Base-by-base conservation (phyloP, 2,888 invertebrate species). In the Epistrophe eligans region DNA sequence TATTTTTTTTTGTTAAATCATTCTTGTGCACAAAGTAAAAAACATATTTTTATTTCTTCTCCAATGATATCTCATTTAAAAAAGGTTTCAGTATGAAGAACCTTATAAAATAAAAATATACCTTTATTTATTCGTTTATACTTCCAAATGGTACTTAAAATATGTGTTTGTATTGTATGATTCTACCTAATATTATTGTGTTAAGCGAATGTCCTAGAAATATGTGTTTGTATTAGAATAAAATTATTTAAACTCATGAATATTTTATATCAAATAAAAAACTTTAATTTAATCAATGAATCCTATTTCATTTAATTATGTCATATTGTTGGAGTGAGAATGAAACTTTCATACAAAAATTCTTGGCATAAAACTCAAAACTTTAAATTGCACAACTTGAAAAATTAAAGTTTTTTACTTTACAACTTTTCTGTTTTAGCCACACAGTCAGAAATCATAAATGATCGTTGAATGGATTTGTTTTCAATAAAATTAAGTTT, bases 121-220 rank as follows among this genome's bases (percentile, higher is more conserved):
- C 24, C 19, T 17, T 15, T 28, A 52, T 70, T 70, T 57, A 55
- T 48, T 62, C 15, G 13, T 45, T 70, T 62, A 28, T 50, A 64
- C 38, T 35, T 17, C 17, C 17, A 40, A 2, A 52, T 72, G 73
- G 83, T 73, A 84, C 84, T 84, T 84, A 84, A 79, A 58, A 15
- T 57, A 7, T 66, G 45, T 35, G 24, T 50, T 64, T 79, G 48
- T 67, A 48, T 38, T 40, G 28, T 55, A 55, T 55, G 55, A 55
- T 15, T 55, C 15, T 15, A 55, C 7, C 7, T 55, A 55, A 28
- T 28, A 55, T 45, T 32, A 19, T 40, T 38, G 13, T 43, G 17
- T 52, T 70, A 43, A 28, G 71, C 32, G n/a, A 70, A 52, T 55
- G 15, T 55, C 38, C 38, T 45, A 57, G 40, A 45, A 62, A 71